Evolutionary conservation across 2,113 vertebrate genomes (phyloP).

Genomic region (Fregetta grallaria): DNA sequence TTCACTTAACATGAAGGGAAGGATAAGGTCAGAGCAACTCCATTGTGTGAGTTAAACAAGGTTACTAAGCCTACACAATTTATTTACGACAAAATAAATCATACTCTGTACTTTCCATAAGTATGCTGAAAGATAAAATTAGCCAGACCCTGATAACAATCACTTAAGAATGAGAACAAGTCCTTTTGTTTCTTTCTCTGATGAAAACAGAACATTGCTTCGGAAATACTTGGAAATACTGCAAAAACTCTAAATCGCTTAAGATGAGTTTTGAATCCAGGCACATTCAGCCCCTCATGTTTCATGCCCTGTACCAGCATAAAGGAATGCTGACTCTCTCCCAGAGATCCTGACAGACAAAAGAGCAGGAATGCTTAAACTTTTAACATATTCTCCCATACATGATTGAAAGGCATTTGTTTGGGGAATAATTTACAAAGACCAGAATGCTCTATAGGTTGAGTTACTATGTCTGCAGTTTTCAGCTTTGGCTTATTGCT

Average conservation of each 20-base stretch:
- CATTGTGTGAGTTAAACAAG: background rate
- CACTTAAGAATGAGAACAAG: background rate
- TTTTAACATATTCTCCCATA: background rate
- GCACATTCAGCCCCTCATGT: background rate
- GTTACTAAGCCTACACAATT: background rate
- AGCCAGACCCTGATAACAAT: background rate
- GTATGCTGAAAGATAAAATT: background rate
- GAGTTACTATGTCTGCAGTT: background rate
- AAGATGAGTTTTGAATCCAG: background rate
- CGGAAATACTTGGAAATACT: background rate
- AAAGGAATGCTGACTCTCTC: background rate
- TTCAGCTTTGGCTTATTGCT: background rate
- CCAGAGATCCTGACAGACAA: background rate
- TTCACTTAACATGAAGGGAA: background rate
- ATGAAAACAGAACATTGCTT: background rate
- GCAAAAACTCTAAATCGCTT: background rate
- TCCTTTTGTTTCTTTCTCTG: background rate
- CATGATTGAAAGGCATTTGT: background rate
- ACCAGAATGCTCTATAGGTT: background rate
- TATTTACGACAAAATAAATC: background rate
- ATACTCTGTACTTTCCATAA: background rate
- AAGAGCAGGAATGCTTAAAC: background rate
- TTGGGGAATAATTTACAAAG: background rate
- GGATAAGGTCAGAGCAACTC: background rate
- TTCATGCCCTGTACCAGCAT: background rate